Evolutionary conservation across 2,797 vertebrate species (phyloP).

Genomic region (Amblyopsis hoosieri): DNA sequence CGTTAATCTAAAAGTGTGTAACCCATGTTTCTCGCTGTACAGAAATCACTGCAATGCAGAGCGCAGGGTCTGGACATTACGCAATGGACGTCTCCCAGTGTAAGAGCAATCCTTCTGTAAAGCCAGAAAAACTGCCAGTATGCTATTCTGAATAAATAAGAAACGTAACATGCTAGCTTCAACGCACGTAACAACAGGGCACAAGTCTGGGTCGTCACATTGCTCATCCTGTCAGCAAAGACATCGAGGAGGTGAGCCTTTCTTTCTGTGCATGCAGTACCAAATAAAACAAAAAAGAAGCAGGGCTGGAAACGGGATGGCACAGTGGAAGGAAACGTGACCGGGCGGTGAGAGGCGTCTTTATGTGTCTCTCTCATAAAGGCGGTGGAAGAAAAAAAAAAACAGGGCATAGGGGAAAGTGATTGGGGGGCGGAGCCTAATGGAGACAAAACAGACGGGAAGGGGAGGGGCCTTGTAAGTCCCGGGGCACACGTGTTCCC

Average conservation of each 20-base stretch:
- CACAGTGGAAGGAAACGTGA: slow-evolving; percentile 28
- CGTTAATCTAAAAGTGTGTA: too few relatives aligned
- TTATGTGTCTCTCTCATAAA: slow-evolving; percentile 39
- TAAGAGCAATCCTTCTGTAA: too few relatives aligned
- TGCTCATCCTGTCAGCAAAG: too few relatives aligned
- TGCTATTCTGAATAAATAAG: too few relatives aligned
- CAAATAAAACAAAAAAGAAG: not conserved
- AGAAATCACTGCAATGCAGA: too few relatives aligned
- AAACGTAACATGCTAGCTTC: too few relatives aligned
- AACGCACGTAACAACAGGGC: too few relatives aligned
- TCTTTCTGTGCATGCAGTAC: slow-evolving; percentile 2
- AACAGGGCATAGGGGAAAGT: slow-evolving; percentile 20
- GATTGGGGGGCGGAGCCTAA: slow-evolving; percentile 36
- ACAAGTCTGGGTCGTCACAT: too few relatives aligned
- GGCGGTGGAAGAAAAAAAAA: slow-evolving; percentile 1
- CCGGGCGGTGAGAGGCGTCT: slow-evolving; percentile 27
- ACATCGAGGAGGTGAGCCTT: slow-evolving; percentile 5
- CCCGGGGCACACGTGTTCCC: slow-evolving; percentile 71
- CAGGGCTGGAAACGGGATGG: not conserved
- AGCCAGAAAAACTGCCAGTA: too few relatives aligned
- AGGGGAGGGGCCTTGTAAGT: slow-evolving; percentile 47
- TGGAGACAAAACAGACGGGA: slow-evolving; percentile 36
- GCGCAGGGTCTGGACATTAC: too few relatives aligned
- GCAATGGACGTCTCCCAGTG: too few relatives aligned
- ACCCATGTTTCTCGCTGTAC: too few relatives aligned